Evolutionary conservation across 2,797 vertebrate species (phyloP).

Genomic region (Platyrinchus mystaceus): DNA sequence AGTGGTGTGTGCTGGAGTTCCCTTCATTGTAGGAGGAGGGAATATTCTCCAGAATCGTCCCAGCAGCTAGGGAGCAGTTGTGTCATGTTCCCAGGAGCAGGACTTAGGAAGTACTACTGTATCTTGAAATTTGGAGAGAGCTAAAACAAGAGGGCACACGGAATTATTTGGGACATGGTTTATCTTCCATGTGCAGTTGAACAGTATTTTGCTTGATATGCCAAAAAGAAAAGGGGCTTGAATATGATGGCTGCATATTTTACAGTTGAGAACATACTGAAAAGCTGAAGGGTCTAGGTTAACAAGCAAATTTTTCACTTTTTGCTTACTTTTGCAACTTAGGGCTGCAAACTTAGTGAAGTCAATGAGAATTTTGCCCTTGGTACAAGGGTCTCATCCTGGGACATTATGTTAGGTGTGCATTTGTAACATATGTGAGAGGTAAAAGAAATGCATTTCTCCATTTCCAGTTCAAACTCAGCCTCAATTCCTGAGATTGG

Average conservation of each 20-base stretch:
- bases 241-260: background rate
- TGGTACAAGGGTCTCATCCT: background rate
- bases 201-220: background rate
- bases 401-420: background rate
- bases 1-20: background rate
- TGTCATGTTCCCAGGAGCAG: background rate
- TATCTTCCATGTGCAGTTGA: background rate
- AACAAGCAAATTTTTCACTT: background rate
- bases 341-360: background rate
- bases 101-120: background rate
- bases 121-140: background rate
- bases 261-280: background rate
- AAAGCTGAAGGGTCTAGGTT: background rate
- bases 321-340: background rate
- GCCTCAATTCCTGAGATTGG: background rate
- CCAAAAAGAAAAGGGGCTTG: background rate
- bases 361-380: background rate
- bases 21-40: background rate
- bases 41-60: background rate
- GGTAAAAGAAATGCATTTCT: background rate
- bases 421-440: background rate
- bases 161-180: background rate
- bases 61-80: background rate
- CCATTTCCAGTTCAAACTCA: background rate
- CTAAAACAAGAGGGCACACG: background rate